Evolutionary conservation across 2,888 invertebrate species (phyloP), one percentile per base, ranked within the genome.

Genomic region (Lepetodrilus schrolli): DNA sequence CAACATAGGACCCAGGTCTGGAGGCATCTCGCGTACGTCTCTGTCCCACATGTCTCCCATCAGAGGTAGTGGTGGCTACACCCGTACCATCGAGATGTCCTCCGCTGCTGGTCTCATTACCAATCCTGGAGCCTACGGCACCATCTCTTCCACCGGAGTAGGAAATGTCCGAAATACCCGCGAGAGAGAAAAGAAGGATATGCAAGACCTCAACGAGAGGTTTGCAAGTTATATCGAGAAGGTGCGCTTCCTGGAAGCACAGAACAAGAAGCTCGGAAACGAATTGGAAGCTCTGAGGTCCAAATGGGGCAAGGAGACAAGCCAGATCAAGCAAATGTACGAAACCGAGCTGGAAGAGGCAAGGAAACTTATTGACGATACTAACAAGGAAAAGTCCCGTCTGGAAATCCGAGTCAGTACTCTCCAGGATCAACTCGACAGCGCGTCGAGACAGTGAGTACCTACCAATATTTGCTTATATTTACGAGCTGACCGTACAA

Each of bases 151-250:
- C 65, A 81, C 83, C 26, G 90, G 88, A 37, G 91, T 92, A 5
- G 90, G 84, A 72, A 87, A 87, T 43, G 90, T 92, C 26, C 91
- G 91, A 78, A 87, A 87, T 68, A 83, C 83, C 70, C 85, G 92
- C 48, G 91, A 91, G 77, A 87, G 86, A 76, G 92, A 92, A 85
- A 92, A 92, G 90, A 91, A 91, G 81, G 92, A 92, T 81, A 89
- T 92, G 90, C 90, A 90, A 82, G 91, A 92, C 77, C 83, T 92
- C 77, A 92, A 92, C 84, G 92, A 92, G 82, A 86, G 92, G 70
- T 91, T 92, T 73, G 92, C 92, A 76, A 89, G 85, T 85, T 92
- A 92, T 87, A 92, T 92, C 78, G 92, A 92, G 87, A 91, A 92
- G 85, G 87, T 88, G 20, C 83, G 91, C 51, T 91, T 91, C 77